These are phyloP conservation scores for Vicugna pacos DNA, from an alignment of 2,113 vertebrate genomes.

Conservation along the genomic window DNA sequence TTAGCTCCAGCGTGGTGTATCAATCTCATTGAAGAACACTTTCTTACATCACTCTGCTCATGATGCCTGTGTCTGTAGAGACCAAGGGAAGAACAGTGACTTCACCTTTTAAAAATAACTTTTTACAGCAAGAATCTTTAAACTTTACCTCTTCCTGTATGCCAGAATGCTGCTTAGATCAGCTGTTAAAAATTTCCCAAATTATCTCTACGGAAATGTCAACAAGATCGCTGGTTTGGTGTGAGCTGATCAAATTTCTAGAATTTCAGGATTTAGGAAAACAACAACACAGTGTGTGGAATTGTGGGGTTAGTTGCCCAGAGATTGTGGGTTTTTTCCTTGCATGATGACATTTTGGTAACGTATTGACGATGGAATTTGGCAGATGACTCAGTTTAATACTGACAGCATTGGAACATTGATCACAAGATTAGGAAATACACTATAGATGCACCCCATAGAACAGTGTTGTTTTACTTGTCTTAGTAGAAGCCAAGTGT, in stretches of 20 bases:
- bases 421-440: not conserved
- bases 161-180: not conserved
- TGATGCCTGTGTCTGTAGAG: not conserved
- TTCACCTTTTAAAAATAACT: conserved; percentile 47
- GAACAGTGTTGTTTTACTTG: not conserved
- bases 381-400: conserved; percentile 15
- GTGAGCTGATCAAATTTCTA: conserved; percentile 61
- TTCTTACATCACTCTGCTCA: not conserved
- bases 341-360: not conserved
- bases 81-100: not conserved
- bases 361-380: not conserved
- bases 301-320: not conserved
- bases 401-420: not conserved
- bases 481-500: not conserved
- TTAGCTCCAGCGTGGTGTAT: not conserved
- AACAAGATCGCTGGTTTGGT: conserved; percentile 18
- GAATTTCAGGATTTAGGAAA: conserved; percentile 19
- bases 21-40: not conserved
- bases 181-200: conserved; percentile 32
- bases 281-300: not conserved
- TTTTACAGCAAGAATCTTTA: not conserved
- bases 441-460: not conserved
- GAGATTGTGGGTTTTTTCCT: conserved; percentile 7
- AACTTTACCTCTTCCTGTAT: not conserved
- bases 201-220: conserved; percentile 6